Percentiles rank a stretch among this genome's conserved stretches.
Evolutionary conservation across 2,888 invertebrate species (phyloP).

Genomic region (Cantharis rustica): DNA sequence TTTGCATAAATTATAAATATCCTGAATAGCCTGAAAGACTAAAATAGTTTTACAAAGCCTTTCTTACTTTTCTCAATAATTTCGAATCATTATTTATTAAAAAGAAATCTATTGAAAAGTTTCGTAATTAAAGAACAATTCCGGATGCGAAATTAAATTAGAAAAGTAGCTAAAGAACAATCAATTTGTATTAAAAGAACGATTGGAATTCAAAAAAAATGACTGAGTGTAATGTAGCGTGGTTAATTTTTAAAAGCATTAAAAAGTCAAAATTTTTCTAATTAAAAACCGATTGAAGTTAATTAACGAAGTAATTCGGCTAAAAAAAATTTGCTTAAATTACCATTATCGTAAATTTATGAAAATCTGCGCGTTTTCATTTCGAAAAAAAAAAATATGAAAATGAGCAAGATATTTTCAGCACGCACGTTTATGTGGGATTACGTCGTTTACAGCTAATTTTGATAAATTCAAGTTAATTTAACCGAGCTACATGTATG

Average conservation of each 20-base stretch:
- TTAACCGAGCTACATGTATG: not conserved
- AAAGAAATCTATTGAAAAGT: not conserved
- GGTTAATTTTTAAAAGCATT: not conserved
- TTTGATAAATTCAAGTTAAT: constrained; percentile 16
- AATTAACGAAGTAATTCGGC: not conserved
- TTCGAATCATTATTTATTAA: not conserved
- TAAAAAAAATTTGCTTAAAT: not conserved
- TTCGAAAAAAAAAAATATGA: not conserved
- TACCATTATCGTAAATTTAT: not conserved
- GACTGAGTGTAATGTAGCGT: not conserved
- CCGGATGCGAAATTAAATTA: not conserved
- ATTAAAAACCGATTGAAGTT: not conserved
- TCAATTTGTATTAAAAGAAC: not conserved
- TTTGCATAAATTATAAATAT: not conserved
- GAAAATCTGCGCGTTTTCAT: not conserved
- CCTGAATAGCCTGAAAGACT: not conserved
- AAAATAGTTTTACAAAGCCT: not conserved
- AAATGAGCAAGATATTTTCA: not conserved
- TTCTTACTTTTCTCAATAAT: not conserved
- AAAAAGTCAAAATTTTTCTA: not conserved
- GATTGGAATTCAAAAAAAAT: not conserved
- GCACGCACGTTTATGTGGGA: constrained; percentile 8
- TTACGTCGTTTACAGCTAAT: constrained; percentile 17
- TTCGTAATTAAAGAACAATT: not conserved
- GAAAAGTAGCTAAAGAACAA: not conserved